Evolutionary conservation across 1,140 invertebrate species (phyloP).

Genomic region (Bombus balteatus): DNA sequence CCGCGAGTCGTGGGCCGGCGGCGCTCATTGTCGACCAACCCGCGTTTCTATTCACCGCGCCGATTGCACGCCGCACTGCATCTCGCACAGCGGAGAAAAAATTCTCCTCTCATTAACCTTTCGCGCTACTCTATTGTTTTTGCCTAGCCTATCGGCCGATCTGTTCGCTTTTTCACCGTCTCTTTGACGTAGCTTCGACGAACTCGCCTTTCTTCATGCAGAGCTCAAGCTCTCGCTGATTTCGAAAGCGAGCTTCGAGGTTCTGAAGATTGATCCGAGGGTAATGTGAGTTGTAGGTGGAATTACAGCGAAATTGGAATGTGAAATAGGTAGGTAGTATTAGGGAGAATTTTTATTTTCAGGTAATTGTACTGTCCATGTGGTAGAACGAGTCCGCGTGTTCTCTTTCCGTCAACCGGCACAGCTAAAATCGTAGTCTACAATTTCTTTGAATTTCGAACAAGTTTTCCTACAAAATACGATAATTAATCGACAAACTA

Average conservation of each 20-base stretch:
- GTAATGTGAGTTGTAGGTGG: too few relatives aligned
- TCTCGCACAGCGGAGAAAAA: slow-evolving; percentile 12
- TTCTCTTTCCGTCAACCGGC: too few relatives aligned
- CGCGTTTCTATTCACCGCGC: slow-evolving; percentile 54
- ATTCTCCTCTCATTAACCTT: slow-evolving; percentile 41
- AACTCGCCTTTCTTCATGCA: background rate
- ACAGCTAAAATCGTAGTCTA: too few relatives aligned
- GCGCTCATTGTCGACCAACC: slow-evolving; percentile 70
- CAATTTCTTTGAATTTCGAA: too few relatives aligned
- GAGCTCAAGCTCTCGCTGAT: background rate
- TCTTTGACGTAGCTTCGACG: background rate
- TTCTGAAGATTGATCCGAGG: too few relatives aligned
- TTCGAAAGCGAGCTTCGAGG: background rate
- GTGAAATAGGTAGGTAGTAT: too few relatives aligned
- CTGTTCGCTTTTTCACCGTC: background rate
- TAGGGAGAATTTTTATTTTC: too few relatives aligned
- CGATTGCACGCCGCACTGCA: background rate
- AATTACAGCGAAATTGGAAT: too few relatives aligned
- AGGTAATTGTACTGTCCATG: too few relatives aligned
- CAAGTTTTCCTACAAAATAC: too few relatives aligned
- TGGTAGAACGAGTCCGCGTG: too few relatives aligned
- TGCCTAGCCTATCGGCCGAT: slow-evolving; percentile 5
- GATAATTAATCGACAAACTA: too few relatives aligned
- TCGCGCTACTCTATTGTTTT: slow-evolving; percentile 34
- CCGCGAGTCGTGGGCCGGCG: slow-evolving; percentile 58